These are phyloP conservation scores for Eledone cirrhosa DNA, from an alignment of 2,888 invertebrate genomes.

Conservation along the genomic window DNA sequence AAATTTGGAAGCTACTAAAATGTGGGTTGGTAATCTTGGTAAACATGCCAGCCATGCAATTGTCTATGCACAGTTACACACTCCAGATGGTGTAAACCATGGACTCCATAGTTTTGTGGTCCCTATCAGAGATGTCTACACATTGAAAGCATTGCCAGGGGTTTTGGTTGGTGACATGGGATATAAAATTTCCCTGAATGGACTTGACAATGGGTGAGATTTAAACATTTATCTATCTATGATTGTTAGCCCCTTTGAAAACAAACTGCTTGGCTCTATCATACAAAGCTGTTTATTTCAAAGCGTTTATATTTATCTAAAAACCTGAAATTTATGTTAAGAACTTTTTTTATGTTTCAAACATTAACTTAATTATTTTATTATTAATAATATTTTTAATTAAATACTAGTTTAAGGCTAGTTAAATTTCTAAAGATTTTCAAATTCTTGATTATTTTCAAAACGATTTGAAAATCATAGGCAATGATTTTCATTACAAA, in stretches of 20 bases:
- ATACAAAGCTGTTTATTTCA: no score
- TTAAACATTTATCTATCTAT: slow-evolving; percentile 14
- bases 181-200: slow-evolving; percentile 89
- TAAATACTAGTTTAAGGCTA: no score
- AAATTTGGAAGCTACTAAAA: slow-evolving; percentile 80
- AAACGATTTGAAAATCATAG: no score
- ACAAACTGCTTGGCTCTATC: no score
- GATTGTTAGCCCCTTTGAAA: not conserved
- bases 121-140: slow-evolving; percentile 72
- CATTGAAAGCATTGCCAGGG: slow-evolving; percentile 72
- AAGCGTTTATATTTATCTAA: no score
- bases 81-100: slow-evolving; percentile 81
- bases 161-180: slow-evolving; percentile 91
- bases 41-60: slow-evolving; percentile 83
- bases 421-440: no score
- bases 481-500: no score
- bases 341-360: no score
- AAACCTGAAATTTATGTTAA: no score
- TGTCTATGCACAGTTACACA: slow-evolving; percentile 87
- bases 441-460: no score
- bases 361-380: no score
- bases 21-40: slow-evolving; percentile 85
- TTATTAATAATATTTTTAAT: no score
- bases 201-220: slow-evolving; percentile 88
- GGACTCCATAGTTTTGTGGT: slow-evolving; percentile 91